Evolutionary conservation across 2,888 invertebrate species (phyloP), one percentile per base, ranked within the genome.

Genomic region (Hirtodrosophila trivittata): DNA sequence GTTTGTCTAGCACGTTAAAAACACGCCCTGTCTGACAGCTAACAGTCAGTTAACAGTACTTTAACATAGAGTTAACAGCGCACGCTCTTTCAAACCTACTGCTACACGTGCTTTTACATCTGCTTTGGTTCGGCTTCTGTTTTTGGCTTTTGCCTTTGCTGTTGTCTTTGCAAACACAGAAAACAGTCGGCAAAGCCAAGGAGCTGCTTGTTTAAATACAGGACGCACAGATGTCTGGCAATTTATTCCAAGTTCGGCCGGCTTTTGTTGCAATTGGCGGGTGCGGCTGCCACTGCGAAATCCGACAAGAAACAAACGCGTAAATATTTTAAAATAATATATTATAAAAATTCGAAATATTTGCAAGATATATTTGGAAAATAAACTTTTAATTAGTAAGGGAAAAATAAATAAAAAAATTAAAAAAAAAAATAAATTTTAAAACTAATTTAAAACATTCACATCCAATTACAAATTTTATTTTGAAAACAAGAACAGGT

Each of bases 191-290:
- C 56, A 70, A 75, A 72, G 66, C 16, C 76, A 68, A 47, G 28
- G 37, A n/a, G 71, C 55, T 49, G 28, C 21, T 45, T 56, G 65
- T 83, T 82, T 87, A 87, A 82, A 82, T 82, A 87, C 84, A 65
- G 83, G 57, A 70, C 67, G 84, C 77, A 76, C 73, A 39, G 69
- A 59, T 70, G 85, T 81, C 66, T 83, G 65, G 57, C 80, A 73
- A 70, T 80, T 82, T 87, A 82, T 86, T 82, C 86, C 70, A 75
- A 87, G 87, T 87, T 87, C 65, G 77, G 77, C 82, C 82, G 82
- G 82, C 82, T 80, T 82, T 86, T 78, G 76, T 69, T 51, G 72
- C 86, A 65, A 50, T 81, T 70, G 87, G 58, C 71, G 54, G 68
- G 56, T 64, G 64, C 57, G 63, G 49, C 64, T 60, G 76, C 57